Evolutionary conservation across 2,888 invertebrate species (phyloP), one percentile per base, ranked within the genome.

Genomic region (Scaptomyza flava): DNA sequence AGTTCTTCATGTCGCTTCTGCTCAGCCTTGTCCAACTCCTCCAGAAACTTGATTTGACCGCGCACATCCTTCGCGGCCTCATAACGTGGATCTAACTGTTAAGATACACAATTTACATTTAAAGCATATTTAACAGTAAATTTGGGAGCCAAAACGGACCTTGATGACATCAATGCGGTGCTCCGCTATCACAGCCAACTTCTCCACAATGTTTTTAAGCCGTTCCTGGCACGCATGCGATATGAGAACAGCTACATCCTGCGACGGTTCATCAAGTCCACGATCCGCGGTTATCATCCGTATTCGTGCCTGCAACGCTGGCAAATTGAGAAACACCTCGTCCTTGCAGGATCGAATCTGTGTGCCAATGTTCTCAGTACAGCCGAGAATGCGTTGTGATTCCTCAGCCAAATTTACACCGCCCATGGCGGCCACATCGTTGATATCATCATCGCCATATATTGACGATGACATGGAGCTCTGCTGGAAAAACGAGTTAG

Each of bases 361-460:
- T 1, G 97, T 96, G 30, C 97, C 97, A 75, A 98, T 96, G 91
- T 97, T 95, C 88, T 98, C 97, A 2, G 97, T 96, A 14, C 97
- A 95, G 12, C 97, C 97, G 68, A 99, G 94, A 89, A 99, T 99
- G 91, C 97, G 95, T 91, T 98, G 98, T 38, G 97, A 96, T 92
- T 99, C 99, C 92, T 99, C 99, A 0, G 97, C 96, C 87, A 99
- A 93, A 93, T 99, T 99, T 59, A 99, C 99, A 53, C 99, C 99
- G 72, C 99, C 99, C 99, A 99, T 99, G 9, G 99, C 98, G 33
- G 99, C 98, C 12, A 99, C 99, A 93, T 99, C 99, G 90, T 99
- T 99, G 89, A 99, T 98, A 91, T 99, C 98, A 91, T 98, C 98
- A 89, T 98, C 98, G 45, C 97, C 97, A 70, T 94, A 94, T 80